Evolutionary conservation across 2,113 vertebrate genomes (phyloP), one percentile per base, ranked within the genome.

Genomic region (Phalacrocorax aristotelis): DNA sequence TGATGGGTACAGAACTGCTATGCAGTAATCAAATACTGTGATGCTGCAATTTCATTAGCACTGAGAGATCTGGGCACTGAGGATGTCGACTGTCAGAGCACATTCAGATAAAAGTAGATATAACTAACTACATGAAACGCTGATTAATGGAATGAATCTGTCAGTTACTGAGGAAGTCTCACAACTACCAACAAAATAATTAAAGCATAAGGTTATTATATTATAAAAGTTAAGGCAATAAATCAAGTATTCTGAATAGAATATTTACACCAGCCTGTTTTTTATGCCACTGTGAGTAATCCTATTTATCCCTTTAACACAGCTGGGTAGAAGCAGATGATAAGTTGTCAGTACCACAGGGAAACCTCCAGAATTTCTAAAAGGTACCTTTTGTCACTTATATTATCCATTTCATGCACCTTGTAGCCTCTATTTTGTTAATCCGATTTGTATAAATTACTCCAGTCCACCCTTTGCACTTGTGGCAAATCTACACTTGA

Each of bases 111-210:
- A 26, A 82, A 83, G n/a, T 0, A 52, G 61, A 18, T 55, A 89
- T 55, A 62, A n/a, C 32, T 68, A 72, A 70, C 27, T n/a, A 4
- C 3, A 18, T 13, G 42, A 51, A 54, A 64, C 0, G 0, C 8
- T 72, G 40, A 93, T 61, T 65, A 90, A 83, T 20, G 44, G 46
- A 74, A 32, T 16, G 11, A 90, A 77, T 14, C 46, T 86, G 46
- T 36, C 70, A 68, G 11, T 32, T 57, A 68, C 10, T 20, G 8
- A 52, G 49, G 26, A 92, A 95, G 64, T 11, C 68, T 46, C 64
- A 81, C 62, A 90, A 15, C 71, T 64, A 38, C 64, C 42, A 72
- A 83, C 36, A 76, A 75, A 83, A 58, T 68, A 83, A 34, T 21
- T 44, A 61, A n/a, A 80, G 49, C 36, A 74, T 22, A 18, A 80